Percentiles rank a stretch among this genome's conserved stretches.
phyloP scores from a whole-genome alignment of 2,888 invertebrate genomes.

The Tridacna crocea region DNA sequence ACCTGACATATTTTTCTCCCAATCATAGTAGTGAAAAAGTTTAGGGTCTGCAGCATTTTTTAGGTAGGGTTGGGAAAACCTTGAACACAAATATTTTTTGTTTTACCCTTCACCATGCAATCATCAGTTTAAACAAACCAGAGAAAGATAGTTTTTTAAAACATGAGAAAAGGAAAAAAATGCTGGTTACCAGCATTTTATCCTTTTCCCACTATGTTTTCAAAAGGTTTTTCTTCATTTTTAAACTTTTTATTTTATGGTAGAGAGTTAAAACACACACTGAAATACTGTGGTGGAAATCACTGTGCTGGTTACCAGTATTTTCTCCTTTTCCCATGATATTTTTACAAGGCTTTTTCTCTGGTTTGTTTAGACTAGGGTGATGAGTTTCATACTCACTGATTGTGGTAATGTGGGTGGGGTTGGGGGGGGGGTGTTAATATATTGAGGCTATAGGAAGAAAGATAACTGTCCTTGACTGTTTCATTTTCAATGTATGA shows the following conservation, averaged over 20 bases:
- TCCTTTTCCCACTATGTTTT: constrained; percentile 7
- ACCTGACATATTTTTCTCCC: too few species aligned
- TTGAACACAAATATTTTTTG: too few species aligned
- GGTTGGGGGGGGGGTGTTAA: too few species aligned
- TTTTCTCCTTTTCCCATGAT: background rate
- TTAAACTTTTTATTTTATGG: background rate
- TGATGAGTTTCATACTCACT: too few species aligned
- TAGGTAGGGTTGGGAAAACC: too few species aligned
- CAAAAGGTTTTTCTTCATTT: background rate
- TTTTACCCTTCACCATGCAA: background rate
- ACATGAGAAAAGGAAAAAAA: background rate
- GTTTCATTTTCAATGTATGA: too few species aligned
- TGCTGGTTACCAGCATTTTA: background rate
- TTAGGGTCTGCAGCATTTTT: too few species aligned
- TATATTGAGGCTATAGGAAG: too few species aligned
- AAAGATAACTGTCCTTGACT: too few species aligned
- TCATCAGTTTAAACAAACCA: background rate
- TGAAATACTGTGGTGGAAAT: background rate
- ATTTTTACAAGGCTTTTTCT: background rate
- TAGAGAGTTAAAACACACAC: background rate
- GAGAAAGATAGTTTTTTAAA: background rate
- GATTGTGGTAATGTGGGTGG: too few species aligned
- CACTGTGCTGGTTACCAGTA: background rate
- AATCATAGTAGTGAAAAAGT: too few species aligned
- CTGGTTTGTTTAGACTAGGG: too few species aligned